Conservation (phyloP, 2,113 vertebrate genomes). For the Dromiciops gliroides region DNA sequence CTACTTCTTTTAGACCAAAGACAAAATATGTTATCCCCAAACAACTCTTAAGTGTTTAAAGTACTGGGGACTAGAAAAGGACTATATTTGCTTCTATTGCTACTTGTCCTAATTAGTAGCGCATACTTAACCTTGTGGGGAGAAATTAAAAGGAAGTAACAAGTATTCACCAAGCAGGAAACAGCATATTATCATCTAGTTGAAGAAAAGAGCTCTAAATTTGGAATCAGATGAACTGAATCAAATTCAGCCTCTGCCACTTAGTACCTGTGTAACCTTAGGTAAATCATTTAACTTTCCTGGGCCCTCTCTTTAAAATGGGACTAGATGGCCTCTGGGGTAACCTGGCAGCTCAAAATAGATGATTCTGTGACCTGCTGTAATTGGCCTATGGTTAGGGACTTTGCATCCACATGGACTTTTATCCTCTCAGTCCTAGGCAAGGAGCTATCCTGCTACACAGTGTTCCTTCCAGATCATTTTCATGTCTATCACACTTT, state of each 20-base stretch:
- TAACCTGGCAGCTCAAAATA: background rate
- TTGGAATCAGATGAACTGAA: background rate
- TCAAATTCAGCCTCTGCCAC: background rate
- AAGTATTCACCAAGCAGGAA: background rate
- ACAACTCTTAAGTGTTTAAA: conserved; percentile 22
- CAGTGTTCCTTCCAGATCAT: background rate
- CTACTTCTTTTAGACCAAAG: background rate
- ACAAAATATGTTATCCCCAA: background rate
- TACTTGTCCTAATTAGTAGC: conserved; percentile 44
- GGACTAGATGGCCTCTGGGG: background rate
- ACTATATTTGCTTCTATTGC: background rate
- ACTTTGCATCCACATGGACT: background rate
- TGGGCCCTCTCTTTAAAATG: background rate
- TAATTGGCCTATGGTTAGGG: conserved; percentile 14
- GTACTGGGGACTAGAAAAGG: background rate
- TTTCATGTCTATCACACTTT: conserved; percentile 2
- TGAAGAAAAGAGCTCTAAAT: background rate
- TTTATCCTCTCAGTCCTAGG: background rate
- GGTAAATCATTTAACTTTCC: background rate
- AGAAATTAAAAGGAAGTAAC: conserved; percentile 21
- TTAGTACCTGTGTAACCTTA: background rate
- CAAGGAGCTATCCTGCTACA: background rate
- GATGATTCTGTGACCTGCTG: background rate
- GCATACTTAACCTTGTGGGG: conserved; percentile 10
- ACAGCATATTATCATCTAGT: background rate